These are phyloP conservation scores for Bradypodion pumilum DNA, from an alignment of 2,797 vertebrate species.

Conservation along the genomic window DNA sequence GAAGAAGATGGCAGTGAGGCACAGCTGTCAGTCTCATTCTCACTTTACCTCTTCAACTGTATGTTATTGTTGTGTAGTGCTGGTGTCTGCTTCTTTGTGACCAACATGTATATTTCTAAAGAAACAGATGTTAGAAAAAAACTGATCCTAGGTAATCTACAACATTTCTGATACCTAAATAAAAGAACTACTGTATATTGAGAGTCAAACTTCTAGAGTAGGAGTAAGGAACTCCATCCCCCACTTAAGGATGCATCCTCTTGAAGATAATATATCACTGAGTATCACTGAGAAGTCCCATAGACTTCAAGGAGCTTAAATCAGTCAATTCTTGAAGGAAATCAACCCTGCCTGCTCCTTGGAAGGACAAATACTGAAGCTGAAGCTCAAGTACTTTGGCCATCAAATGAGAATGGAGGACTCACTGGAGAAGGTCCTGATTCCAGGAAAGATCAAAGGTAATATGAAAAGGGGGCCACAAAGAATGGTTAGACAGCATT, in stretches of 20 bases:
- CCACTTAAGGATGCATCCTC: too few species aligned
- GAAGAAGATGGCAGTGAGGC: neutral
- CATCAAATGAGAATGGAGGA: too few species aligned
- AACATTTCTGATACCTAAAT: neutral
- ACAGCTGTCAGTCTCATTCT: neutral
- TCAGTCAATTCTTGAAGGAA: too few species aligned
- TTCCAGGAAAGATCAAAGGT: too few species aligned
- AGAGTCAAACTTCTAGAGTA: neutral
- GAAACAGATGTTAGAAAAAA: neutral
- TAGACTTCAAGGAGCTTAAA: too few species aligned
- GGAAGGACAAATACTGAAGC: too few species aligned
- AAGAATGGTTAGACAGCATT: too few species aligned
- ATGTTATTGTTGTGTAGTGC: neutral
- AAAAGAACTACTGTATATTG: neutral
- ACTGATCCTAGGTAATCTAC: neutral
- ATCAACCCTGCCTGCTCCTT: too few species aligned
- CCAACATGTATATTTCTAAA: neutral
- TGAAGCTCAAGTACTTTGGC: too few species aligned
- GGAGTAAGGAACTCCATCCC: neutral
- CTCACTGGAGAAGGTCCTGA: too few species aligned
- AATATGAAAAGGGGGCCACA: too few species aligned
- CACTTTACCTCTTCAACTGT: neutral
- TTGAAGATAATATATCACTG: neutral
- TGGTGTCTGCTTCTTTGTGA: neutral
- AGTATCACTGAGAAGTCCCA: too few species aligned